These are phyloP conservation scores for Echinometra lucunter DNA, from an alignment of 53 echinoderm and acorn worm species.

Conservation along the genomic window DNA sequence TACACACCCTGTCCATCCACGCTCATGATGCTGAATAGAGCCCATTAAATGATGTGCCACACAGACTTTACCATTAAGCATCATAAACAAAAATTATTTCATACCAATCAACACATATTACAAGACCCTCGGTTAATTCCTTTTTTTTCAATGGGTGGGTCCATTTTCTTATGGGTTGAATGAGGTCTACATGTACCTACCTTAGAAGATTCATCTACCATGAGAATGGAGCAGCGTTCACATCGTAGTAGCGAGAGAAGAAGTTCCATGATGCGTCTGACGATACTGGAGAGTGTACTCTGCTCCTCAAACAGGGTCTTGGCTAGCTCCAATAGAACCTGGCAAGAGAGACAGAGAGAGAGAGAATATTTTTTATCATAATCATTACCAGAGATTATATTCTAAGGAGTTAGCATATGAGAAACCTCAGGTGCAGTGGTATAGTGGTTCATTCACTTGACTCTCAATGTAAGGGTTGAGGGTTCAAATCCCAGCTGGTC, in stretches of 20 bases:
- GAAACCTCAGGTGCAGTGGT: no score
- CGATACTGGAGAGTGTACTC: slow-evolving; percentile 95
- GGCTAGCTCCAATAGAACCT: slow-evolving; percentile 96
- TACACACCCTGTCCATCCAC: no score
- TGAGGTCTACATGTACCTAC: slow-evolving; percentile 74
- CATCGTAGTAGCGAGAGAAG: slow-evolving; percentile 95
- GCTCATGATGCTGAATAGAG: no score
- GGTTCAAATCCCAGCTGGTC: no score
- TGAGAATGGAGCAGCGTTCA: slow-evolving; percentile 93
- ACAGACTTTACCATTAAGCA: no score
- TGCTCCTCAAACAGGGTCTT: slow-evolving; percentile 98
- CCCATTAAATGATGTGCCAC: no score
- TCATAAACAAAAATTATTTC: background rate
- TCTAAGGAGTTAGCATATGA: no score
- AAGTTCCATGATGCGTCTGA: slow-evolving; percentile 95
- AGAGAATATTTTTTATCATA: background rate
- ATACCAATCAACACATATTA: background rate
- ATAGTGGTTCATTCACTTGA: no score
- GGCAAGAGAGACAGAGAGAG: background rate
- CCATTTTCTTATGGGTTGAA: background rate
- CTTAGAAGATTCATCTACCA: slow-evolving; percentile 98
- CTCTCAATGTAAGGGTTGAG: no score
- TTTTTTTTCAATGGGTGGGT: background rate
- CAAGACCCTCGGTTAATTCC: background rate
- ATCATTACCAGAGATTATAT: no score